A percentile compares a stretch with the other conserved stretches of the same genome.
Conservation (phyloP, 1,140 invertebrate species). For the Physella acuta region DNA sequence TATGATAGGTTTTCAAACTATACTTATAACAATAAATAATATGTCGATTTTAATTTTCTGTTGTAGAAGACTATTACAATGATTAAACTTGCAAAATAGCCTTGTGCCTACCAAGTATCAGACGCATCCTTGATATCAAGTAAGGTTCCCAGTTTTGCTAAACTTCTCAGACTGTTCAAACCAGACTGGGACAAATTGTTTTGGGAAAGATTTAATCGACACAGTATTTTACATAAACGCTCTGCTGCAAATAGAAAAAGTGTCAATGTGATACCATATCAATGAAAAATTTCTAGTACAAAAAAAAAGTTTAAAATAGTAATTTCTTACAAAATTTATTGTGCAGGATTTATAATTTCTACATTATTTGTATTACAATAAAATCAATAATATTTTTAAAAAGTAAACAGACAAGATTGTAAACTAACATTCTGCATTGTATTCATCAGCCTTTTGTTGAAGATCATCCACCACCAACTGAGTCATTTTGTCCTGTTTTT, state of each 20-base stretch:
- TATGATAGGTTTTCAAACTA: too few relatives aligned
- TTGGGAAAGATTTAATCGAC: neutral
- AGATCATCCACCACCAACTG: slow-evolving; percentile 38
- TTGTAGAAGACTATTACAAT: too few relatives aligned
- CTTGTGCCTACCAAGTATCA: slow-evolving; percentile 39
- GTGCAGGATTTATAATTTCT: neutral
- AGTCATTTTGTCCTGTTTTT: slow-evolving; percentile 31
- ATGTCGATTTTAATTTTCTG: too few relatives aligned
- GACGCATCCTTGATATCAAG: slow-evolving; percentile 39
- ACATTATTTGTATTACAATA: too few relatives aligned
- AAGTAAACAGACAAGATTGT: neutral
- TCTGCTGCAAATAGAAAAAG: neutral
- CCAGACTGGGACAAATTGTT: slow-evolving; percentile 40
- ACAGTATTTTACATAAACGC: neutral
- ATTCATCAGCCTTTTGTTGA: slow-evolving; percentile 42
- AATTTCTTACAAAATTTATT: neutral
- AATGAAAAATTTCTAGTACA: too few relatives aligned
- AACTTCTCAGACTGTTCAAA: slow-evolving; percentile 33
- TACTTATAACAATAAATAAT: too few relatives aligned
- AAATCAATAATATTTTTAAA: neutral
- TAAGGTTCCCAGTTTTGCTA: slow-evolving; percentile 38
- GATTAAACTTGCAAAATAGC: too few relatives aligned
- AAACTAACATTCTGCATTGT: slow-evolving; percentile 32
- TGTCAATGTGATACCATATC: neutral
- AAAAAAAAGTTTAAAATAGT: neutral